Evolutionary conservation across 2,113 vertebrate genomes (phyloP), one percentile per base, ranked within the genome.

Genomic region (Acanthochromis polyacanthus): DNA sequence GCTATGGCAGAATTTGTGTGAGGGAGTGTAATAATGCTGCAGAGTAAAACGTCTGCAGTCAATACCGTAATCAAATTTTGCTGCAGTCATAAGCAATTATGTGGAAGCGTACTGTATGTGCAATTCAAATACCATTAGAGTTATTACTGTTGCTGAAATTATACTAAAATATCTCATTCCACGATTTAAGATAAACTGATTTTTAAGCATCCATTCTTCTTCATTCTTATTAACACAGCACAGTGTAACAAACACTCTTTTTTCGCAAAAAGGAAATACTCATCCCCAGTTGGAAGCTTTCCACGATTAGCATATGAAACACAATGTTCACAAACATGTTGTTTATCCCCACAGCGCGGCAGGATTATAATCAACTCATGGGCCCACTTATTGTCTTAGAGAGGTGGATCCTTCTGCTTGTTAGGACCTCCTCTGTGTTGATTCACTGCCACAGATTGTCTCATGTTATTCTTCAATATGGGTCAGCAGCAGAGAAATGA

Each of bases 21-120:
- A 78, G 75, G 28, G 65, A 65, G 68, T 82, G 69, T 80, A 83
- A 79, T 87, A 81, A 80, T 66, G 52, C 87, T 71, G 85, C 82
- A 81, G 85, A 72, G 78, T 66, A 75, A 90, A 89, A 89, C 72
- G 76, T 83, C 84, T 86, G 89, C 85, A 85, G 81, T 77, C 76
- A 36, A 60, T 70, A 71, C 69, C 30, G 25, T 71, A 52, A 88
- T 81, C 53, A 83, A 46, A 67, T 74, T 74, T 53, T 70, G 82
- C 81, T 69, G 85, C 78, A 85, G 64, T 83, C 80, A 69, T 51
- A 81, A 48, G 17, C 9, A 30, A 53, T 56, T 61, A 15, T 57
- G 61, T 57, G 14, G 4, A 77, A 77, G 71, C 64, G 23, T 57
- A 71, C 19, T 62, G 45, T 63, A 7, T 40, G 53, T 23, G 32